Evolutionary conservation across 2,888 invertebrate species (phyloP).

Genomic region (Hirtodrosophila confusa): DNA sequence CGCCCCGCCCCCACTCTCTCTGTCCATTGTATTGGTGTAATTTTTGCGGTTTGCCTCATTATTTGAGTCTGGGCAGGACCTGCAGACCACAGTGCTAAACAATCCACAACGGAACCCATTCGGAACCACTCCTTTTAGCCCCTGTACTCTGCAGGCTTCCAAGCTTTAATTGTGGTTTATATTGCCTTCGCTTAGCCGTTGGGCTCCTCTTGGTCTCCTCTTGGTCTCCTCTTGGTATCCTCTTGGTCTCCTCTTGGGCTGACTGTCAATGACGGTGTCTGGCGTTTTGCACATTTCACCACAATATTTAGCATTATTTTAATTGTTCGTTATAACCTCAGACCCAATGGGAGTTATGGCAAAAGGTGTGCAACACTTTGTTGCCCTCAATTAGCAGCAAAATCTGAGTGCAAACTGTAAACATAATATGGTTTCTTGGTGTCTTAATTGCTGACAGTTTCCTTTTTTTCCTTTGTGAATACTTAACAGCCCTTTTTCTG

Average conservation of each 20-base stretch:
- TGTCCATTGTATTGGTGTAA: constrained; percentile 65
- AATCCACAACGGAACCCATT: constrained; percentile 5
- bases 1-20: not conserved
- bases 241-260: not conserved
- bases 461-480: no score
- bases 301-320: constrained; percentile 71
- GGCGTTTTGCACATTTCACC: constrained; percentile 52
- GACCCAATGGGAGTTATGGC: constrained; percentile 22
- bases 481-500: no score
- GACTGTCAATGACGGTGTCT: constrained; percentile 30
- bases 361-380: constrained; percentile 22
- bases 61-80: constrained; percentile 50
- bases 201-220: not conserved
- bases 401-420: no score
- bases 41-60: constrained; percentile 75
- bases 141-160: not conserved
- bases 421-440: no score
- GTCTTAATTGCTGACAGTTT: no score
- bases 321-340: constrained; percentile 65
- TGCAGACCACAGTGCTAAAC: constrained; percentile 4
- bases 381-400: no score
- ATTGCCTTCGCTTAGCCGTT: constrained; percentile 34
- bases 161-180: constrained; percentile 44
- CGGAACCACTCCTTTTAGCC: constrained; percentile 1
- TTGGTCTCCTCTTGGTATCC: constrained; percentile 8